phyloP scores from a whole-genome alignment of 2,888 invertebrate genomes.

The Anthrax anthrax region DNA sequence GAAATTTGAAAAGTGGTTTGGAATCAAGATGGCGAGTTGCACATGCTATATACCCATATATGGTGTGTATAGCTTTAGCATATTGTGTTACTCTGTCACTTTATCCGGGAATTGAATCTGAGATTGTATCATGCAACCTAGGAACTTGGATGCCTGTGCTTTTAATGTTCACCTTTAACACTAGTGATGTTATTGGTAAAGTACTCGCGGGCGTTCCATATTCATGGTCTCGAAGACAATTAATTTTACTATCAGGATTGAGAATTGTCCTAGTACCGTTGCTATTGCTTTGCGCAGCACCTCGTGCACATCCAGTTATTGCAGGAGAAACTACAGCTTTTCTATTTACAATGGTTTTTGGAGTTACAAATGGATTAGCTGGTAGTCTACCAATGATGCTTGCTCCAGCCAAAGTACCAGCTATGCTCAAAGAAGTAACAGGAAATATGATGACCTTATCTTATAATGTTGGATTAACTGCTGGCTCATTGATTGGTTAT shows the following conservation, averaged over 20 bases:
- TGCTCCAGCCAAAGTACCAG: slow-evolving; percentile 73
- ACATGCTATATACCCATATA: slow-evolving; percentile 75
- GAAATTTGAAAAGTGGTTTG: slow-evolving; percentile 30
- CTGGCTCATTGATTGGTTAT: slow-evolving; percentile 74
- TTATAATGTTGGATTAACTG: slow-evolving; percentile 74
- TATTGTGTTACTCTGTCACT: slow-evolving; percentile 81
- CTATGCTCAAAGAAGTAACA: slow-evolving; percentile 74
- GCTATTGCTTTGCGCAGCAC: slow-evolving; percentile 67
- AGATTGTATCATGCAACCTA: slow-evolving; percentile 69
- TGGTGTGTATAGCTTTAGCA: slow-evolving; percentile 75
- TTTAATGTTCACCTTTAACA: slow-evolving; percentile 78
- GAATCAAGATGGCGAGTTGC: slow-evolving; percentile 62
- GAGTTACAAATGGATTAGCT: slow-evolving; percentile 73
- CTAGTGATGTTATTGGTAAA: slow-evolving; percentile 74
- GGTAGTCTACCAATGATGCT: slow-evolving; percentile 89
- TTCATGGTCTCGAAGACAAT: slow-evolving; percentile 67
- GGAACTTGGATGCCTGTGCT: slow-evolving; percentile 85
- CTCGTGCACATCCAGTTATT: slow-evolving; percentile 59
- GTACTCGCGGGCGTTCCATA: slow-evolving; percentile 67
- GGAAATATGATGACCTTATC: slow-evolving; percentile 92
- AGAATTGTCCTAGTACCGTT: slow-evolving; percentile 66
- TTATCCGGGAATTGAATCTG: slow-evolving; percentile 83
- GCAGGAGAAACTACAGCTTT: slow-evolving; percentile 51
- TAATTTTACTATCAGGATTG: slow-evolving; percentile 58
- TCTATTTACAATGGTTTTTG: slow-evolving; percentile 52